Base-by-base conservation (phyloP, 2,888 invertebrate genomes). In the Polyploca ridens region DNA sequence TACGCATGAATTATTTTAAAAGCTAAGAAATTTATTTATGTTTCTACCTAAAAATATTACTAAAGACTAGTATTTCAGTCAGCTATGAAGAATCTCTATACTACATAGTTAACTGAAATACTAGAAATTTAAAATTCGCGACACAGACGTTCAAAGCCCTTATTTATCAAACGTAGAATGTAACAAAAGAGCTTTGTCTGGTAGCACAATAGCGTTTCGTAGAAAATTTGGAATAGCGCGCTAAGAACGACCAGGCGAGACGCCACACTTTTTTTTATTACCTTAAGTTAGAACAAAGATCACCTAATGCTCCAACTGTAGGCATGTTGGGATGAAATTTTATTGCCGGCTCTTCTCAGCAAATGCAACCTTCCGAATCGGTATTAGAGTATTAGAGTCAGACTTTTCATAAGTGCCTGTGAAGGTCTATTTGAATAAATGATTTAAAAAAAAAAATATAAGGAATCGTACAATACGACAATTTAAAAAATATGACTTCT, bases 81-180 rank as follows among this genome's bases (percentile, higher is more conserved):
- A 27, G 1, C 27, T 27, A 27, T 27, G 27, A 27, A 27, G 27
- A 1, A 27, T 27, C 27, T 27, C 27, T 27, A 27, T 27, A 27
- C 49, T 16, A 16, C 16, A 49, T 49, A 49, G 8, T 10, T 38
- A 38, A 38, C 8, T 8, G 38, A 49, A 16, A 49, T 19, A 54
- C 10, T 19, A 19, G 7, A 8, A 3, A 54, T 54, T 54, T 19
- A 4, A 16, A 19, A 16, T 19, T 54, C 54, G 19, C 54, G 3
- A n/a, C 14, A 54, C 54, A 54, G 19, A 54, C 54, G 19, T 54
- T 19, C 19, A 54, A 54, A 54, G 54, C 54, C 19, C 54, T 54
- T 54, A 54, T 54, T 54, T 54, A 7, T 54, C 54, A 54, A 19
- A 54, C 19, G 16, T 16, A 19, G n/a, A 19, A 54, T 19, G 19